Conservation (phyloP, 2,113 vertebrate species). For the Rhinolophus sinicus region DNA sequence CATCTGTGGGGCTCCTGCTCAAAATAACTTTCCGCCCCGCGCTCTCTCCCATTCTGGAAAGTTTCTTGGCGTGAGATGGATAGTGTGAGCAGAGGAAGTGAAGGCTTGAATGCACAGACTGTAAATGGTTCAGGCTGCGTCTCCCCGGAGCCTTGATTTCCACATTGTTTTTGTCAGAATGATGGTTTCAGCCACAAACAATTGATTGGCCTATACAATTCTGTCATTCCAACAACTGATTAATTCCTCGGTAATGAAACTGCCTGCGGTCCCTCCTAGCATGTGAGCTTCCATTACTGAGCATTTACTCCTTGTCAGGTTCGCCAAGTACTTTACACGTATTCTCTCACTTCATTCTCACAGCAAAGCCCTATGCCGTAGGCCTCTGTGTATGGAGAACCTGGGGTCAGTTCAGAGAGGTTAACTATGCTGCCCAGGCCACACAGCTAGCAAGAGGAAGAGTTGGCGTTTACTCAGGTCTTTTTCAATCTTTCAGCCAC, state of each 20-base stretch:
- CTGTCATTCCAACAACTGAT: constrained; percentile 71
- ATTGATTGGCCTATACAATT: constrained; percentile 66
- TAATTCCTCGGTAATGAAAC: constrained; percentile 66
- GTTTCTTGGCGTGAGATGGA: constrained; percentile 26
- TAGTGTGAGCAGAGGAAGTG: accelerated
- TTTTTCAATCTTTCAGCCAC: neutral
- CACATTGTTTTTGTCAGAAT: constrained; percentile 68
- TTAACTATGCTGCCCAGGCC: neutral
- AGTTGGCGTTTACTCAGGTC: neutral
- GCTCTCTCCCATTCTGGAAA: neutral
- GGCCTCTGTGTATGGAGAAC: neutral
- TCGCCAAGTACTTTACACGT: constrained; percentile 46
- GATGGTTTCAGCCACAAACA: constrained; percentile 67
- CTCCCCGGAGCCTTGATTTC: constrained; percentile 33
- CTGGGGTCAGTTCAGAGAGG: neutral
- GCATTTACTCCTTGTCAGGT: constrained; percentile 47
- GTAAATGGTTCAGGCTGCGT: constrained; percentile 23
- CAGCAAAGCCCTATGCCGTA: neutral
- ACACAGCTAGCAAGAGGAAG: neutral
- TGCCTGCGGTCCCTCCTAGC: constrained; percentile 35
- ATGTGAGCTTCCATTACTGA: neutral
- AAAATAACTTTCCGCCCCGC: neutral
- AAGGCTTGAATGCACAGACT: neutral
- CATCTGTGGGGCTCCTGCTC: neutral
- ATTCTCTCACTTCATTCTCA: neutral